Base-by-base conservation (phyloP, 1,140 invertebrate species). In the Drosophila tani region DNA sequence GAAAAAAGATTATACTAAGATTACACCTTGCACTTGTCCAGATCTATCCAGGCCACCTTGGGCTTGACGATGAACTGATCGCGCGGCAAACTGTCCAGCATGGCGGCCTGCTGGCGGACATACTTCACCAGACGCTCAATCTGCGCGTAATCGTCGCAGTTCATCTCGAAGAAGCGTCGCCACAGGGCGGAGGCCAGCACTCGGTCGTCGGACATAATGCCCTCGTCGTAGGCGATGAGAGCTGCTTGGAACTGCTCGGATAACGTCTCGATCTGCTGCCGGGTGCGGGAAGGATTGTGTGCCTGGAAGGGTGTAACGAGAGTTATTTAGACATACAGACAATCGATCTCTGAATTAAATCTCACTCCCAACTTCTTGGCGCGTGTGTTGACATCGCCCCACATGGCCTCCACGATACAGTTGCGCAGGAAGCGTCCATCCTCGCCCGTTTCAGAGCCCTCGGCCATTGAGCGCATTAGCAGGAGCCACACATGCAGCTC, bases 401-500 rank as follows among this genome's bases (percentile, higher is more conserved):
- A 98, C 93, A 98, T 94, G 3, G 96, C 95, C 93, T 96, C 95
- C 17, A 98, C 94, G 17, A 98, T 93, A 82, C 93, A 92, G 93
- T 97, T 96, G 79, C 97, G 94, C n/a, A 97, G 83, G 79, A 94
- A 93, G 79, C 94, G 91, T 5, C 97, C 97, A 83, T 96, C 93
- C 41, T 95, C 94, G 19, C 94, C 94, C 3, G 83, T 79, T 46
- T 93, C 92, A 0, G 92, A 79, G 75, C 95, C 96, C 93, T 97
- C 96, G 27, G 95, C 95, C 96, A 97, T 97, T 7, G 95, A 94
- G 47, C 97, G 94, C 15, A 95, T 94, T 87, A 96, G 93, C 9
- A 97, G 77, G 93, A 98, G 95, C 97, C 97, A 98, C 1, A 98
- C 94, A 92, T 98, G 97, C 17, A 98, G 93, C 92, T 98, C 97